A percentile compares a stretch with the other conserved stretches of the same genome.
phyloP scores from a whole-genome alignment of 1,140 invertebrate genomes.

The Drosophila baimaii region DNA sequence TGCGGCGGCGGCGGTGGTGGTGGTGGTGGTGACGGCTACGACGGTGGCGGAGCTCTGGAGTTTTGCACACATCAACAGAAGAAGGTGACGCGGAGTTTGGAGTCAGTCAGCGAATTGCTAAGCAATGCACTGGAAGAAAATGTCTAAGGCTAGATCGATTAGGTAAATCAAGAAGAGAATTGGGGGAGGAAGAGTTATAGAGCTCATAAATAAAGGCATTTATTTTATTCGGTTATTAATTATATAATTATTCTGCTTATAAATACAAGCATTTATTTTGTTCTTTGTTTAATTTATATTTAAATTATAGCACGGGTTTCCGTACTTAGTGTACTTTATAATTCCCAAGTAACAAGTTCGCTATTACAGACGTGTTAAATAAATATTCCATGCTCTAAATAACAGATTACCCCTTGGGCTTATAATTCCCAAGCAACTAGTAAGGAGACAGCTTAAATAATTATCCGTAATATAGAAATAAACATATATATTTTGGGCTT shows the following conservation, averaged over 20 bases:
- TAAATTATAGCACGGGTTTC: too few species aligned
- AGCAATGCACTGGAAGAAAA: constrained; percentile 17
- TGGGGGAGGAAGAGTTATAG: too few species aligned
- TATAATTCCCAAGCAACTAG: neutral
- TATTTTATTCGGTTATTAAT: too few species aligned
- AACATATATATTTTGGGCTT: neutral
- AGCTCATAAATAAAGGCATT: too few species aligned
- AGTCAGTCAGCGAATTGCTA: constrained; percentile 42
- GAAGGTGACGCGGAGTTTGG: constrained; percentile 52
- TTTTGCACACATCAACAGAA: constrained; percentile 71
- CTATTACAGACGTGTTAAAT: too few species aligned
- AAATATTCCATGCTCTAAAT: too few species aligned
- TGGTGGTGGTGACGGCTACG: too few species aligned
- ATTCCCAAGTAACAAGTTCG: too few species aligned
- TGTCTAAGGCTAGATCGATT: neutral
- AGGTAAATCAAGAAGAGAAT: neutral
- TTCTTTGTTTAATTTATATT: too few species aligned
- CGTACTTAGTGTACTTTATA: too few species aligned
- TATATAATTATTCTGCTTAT: too few species aligned
- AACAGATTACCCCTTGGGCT: neutral
- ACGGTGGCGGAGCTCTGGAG: constrained; percentile 53
- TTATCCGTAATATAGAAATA: neutral
- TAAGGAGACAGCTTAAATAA: neutral
- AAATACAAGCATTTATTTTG: too few species aligned
- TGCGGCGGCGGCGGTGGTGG: constrained; percentile 8